These are phyloP conservation scores for Xiphydria camelus DNA, from an alignment of 2,888 invertebrate genomes.

Conservation along the genomic window DNA sequence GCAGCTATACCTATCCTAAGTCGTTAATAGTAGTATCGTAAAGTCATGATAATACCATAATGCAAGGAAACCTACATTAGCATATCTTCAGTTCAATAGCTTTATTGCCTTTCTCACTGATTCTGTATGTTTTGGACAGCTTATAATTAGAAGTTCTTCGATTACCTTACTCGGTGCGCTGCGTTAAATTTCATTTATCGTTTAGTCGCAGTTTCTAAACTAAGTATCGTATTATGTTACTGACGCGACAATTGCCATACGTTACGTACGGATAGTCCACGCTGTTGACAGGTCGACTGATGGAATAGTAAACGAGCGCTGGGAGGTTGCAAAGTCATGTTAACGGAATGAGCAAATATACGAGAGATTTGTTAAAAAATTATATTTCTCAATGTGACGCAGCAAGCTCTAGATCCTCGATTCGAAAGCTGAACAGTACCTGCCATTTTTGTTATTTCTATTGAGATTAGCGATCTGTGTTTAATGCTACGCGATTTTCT, in stretches of 20 bases:
- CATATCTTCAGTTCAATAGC: slow-evolving; percentile 39
- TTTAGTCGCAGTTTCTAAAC: slow-evolving; percentile 26
- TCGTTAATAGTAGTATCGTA: slow-evolving; percentile 36
- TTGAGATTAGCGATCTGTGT: too few species aligned
- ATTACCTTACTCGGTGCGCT: slow-evolving; percentile 22
- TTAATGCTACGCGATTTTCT: too few species aligned
- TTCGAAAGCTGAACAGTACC: too few species aligned
- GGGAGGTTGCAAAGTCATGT: not conserved
- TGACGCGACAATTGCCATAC: slow-evolving; percentile 8
- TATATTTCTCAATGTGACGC: too few species aligned
- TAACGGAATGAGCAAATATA: too few species aligned
- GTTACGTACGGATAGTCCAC: slow-evolving; percentile 14
- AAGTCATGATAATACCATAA: slow-evolving; percentile 40
- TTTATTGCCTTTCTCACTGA: slow-evolving; percentile 48
- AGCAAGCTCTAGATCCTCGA: too few species aligned
- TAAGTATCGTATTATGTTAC: slow-evolving; percentile 27
- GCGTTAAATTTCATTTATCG: slow-evolving; percentile 16
- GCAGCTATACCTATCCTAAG: slow-evolving; percentile 38
- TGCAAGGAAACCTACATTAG: slow-evolving; percentile 44
- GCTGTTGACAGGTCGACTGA: not conserved
- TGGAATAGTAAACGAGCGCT: not conserved
- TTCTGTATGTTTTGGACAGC: slow-evolving; percentile 43
- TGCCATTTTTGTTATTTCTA: too few species aligned
- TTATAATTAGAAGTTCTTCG: slow-evolving; percentile 26
- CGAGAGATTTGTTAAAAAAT: too few species aligned